These are phyloP conservation scores for Drosophila rhopaloa DNA, from an alignment of 1,140 invertebrate genomes.

Conservation along the genomic window DNA sequence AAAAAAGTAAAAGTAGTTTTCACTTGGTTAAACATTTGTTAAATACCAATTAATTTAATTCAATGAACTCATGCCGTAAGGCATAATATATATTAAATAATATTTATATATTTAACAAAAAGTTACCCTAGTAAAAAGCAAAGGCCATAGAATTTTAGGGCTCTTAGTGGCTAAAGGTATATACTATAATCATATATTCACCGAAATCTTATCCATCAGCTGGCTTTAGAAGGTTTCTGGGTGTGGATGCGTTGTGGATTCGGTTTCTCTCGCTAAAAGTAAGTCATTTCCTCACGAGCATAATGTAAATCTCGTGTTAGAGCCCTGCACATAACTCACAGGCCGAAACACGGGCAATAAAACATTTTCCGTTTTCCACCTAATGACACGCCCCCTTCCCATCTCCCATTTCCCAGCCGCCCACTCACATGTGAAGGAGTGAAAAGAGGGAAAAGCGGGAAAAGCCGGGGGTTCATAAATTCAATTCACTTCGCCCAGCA, in stretches of 20 bases:
- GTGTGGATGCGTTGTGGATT: no score
- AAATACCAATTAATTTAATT: no score
- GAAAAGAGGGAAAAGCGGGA: constrained; percentile 5
- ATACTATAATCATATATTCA: no score
- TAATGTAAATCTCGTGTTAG: constrained; percentile 73
- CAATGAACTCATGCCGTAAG: no score
- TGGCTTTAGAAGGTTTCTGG: not conserved
- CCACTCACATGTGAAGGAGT: constrained; percentile 15
- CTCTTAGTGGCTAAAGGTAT: no score
- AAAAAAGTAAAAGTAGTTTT: no score
- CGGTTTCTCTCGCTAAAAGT: not conserved
- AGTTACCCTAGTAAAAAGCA: no score
- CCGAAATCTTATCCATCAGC: constrained; percentile 12
- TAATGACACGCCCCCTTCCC: constrained; percentile 57
- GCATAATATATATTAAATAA: no score
- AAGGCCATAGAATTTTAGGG: no score
- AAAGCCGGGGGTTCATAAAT: constrained; percentile 56
- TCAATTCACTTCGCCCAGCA: constrained; percentile 78
- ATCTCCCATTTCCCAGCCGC: constrained; percentile 9
- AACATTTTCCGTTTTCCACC: constrained; percentile 61
- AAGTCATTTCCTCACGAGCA: constrained; percentile 46
- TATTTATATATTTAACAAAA: no score
- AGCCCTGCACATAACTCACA: constrained; percentile 59
- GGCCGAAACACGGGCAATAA: constrained; percentile 63
- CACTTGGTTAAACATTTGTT: no score